A percentile compares a stretch with the other conserved stretches of the same genome.
These are phyloP conservation scores for Crocuta crocuta DNA, from an alignment of 2,113 vertebrate genomes.

Conservation along the genomic window DNA sequence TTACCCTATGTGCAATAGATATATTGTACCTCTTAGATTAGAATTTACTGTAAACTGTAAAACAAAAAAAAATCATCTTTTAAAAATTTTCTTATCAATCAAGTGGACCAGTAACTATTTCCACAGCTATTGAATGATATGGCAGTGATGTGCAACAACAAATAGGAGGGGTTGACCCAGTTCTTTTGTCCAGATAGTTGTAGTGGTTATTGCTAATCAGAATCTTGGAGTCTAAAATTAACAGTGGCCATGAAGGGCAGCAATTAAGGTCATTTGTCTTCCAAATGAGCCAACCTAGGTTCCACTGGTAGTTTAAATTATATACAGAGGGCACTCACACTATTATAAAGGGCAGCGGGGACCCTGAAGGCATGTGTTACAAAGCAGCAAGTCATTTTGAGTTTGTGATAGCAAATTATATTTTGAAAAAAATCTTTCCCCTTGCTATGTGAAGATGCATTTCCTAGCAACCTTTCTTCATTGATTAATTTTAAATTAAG, in stretches of 20 bases:
- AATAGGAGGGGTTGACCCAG: constrained; percentile 11
- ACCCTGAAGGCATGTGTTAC: constrained; percentile 71
- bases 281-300: constrained; percentile 80
- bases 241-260: constrained; percentile 76
- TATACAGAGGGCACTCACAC: constrained; percentile 75
- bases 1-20: background rate
- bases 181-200: constrained; percentile 40
- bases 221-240: constrained; percentile 83
- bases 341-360: constrained; percentile 80
- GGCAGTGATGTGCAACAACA: background rate
- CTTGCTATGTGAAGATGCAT: constrained; percentile 24
- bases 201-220: constrained; percentile 73
- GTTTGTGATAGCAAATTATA: constrained; percentile 75
- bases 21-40: background rate
- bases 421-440: constrained; percentile 74
- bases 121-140: background rate
- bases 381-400: constrained; percentile 79
- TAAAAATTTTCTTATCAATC: background rate
- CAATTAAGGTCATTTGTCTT: constrained; percentile 86
- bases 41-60: background rate
- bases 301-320: constrained; percentile 83
- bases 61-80: background rate
- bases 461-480: constrained; percentile 36
- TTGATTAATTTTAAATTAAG: constrained; percentile 60
- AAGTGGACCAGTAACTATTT: background rate